Conservation (phyloP, 2,113 vertebrate genomes). For the Tachysurus vachellii region DNA sequence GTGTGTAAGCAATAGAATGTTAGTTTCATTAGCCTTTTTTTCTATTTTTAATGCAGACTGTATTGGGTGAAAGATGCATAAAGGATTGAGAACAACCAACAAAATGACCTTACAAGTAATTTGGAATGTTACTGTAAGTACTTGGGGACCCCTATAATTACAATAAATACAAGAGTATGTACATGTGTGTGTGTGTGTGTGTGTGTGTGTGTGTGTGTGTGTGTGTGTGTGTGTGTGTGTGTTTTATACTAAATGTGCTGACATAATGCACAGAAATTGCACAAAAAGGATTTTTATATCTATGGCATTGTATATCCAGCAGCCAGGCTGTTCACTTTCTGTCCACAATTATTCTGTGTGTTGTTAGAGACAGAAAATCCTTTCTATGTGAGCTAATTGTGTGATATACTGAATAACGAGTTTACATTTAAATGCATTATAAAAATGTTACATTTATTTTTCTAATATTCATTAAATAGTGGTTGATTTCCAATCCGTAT, state of each 20-base stretch:
- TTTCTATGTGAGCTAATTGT: constrained; percentile 56
- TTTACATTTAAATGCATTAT: too few species aligned
- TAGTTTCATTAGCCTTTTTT: background rate
- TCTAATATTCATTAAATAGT: too few species aligned
- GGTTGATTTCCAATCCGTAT: too few species aligned
- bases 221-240: background rate
- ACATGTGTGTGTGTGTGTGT: background rate
- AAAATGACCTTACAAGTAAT: background rate
- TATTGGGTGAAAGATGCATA: background rate
- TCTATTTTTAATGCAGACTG: background rate
- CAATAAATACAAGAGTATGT: background rate
- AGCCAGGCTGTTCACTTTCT: constrained; percentile 1
- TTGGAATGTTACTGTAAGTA: background rate
- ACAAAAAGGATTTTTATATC: background rate
- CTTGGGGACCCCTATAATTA: background rate
- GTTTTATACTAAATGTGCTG: background rate
- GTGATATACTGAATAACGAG: too few species aligned
- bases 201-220: background rate
- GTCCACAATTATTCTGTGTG: constrained; percentile 55
- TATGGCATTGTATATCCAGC: background rate
- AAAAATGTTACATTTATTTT: too few species aligned
- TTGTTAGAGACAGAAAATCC: constrained; percentile 62
- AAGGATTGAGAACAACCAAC: background rate
- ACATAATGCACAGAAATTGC: background rate
- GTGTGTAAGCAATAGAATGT: background rate